phyloP scores from a whole-genome alignment of 2,113 vertebrate species.

The Rhombomys opimus region DNA sequence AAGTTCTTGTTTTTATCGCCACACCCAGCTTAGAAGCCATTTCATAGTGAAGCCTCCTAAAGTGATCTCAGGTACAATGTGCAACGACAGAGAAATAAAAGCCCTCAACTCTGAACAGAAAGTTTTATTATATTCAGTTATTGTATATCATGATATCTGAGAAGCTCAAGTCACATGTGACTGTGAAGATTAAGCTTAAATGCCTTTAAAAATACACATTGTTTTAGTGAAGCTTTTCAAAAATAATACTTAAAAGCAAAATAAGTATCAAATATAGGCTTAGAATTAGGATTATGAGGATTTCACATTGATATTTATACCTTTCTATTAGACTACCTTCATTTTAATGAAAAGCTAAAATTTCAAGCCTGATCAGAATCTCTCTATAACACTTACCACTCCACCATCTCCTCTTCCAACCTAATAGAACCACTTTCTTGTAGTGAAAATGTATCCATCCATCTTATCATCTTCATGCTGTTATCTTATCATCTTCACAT shows the following conservation, averaged over 20 bases:
- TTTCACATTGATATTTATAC: neutral
- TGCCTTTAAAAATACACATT: conserved; percentile 18
- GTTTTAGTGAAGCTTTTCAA: neutral
- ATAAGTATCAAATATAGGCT: neutral
- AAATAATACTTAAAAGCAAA: neutral
- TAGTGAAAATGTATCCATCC: neutral
- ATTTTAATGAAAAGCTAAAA: neutral
- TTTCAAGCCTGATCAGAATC: neutral
- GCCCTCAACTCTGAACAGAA: neutral
- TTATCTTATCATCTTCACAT: no score
- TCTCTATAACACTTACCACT: neutral
- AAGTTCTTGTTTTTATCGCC: neutral
- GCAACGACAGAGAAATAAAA: neutral
- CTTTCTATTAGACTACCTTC: neutral
- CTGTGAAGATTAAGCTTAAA: conserved; percentile 21
- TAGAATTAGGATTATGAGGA: neutral
- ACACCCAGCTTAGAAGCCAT: neutral
- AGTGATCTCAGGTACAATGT: neutral
- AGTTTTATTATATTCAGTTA: conserved; percentile 13
- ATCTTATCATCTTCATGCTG: neutral
- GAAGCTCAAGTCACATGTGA: neutral
- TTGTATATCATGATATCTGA: neutral
- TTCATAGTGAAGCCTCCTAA: neutral
- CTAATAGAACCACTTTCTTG: neutral
- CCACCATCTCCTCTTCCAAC: neutral